Conservation (phyloP, 2,888 invertebrate species). For the Geophilus truncorum region DNA sequence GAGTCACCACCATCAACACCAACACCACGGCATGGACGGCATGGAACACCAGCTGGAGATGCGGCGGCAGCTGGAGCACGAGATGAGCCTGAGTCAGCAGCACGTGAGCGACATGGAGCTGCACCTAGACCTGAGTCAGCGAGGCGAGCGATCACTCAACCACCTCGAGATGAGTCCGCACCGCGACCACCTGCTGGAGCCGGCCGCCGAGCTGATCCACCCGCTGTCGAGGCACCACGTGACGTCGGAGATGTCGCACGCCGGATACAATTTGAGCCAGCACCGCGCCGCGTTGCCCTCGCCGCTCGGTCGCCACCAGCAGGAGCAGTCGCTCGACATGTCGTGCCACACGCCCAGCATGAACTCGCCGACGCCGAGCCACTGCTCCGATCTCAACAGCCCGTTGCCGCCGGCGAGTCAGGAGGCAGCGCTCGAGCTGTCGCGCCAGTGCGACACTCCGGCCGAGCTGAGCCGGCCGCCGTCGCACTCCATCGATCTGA, state of each 20-base stretch:
- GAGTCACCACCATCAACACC: background rate
- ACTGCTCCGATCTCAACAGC: constrained; percentile 9
- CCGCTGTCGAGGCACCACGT: constrained; percentile 29
- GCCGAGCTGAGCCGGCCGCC: constrained; percentile 38
- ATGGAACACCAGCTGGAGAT: background rate
- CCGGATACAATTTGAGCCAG: constrained; percentile 8
- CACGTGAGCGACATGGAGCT: background rate
- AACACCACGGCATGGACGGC: background rate
- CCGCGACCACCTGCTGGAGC: constrained; percentile 25
- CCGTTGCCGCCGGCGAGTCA: background rate
- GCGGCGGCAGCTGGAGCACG: constrained; percentile 19
- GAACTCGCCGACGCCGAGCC: constrained; percentile 23
- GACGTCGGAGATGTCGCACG: too few species aligned
- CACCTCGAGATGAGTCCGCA: background rate
- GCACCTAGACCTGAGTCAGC: constrained; percentile 25
- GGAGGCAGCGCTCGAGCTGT: background rate
- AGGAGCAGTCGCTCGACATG: constrained; percentile 26
- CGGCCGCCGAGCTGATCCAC: background rate
- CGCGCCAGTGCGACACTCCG: constrained; percentile 31
- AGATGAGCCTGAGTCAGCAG: constrained; percentile 3
- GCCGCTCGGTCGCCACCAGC: background rate
- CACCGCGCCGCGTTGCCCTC: background rate
- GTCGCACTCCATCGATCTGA: constrained; percentile 56
- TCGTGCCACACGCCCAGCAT: constrained; percentile 27
- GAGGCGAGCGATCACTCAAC: too few species aligned